Base-by-base conservation (phyloP, 2,113 vertebrate species). In the Rhinolophus sinicus region DNA sequence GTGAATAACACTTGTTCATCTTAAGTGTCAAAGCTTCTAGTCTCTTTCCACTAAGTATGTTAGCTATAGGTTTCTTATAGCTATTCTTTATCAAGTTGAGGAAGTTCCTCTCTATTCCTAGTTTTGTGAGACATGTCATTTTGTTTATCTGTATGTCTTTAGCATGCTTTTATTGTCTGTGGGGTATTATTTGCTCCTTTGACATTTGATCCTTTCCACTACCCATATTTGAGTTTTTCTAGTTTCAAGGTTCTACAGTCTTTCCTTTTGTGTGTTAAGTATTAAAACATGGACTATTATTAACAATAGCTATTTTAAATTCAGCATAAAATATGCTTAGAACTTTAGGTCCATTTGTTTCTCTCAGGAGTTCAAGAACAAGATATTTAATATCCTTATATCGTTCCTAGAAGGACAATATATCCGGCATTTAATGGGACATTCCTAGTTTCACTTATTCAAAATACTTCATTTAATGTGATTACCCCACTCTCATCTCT, bases 361-460 rank as follows among this genome's bases (percentile, higher is more conserved):
- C 56, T 73, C 30, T 76, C 38, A 83, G 70, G 33, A 84, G 22
- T 92, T 78, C 93, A 77, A 88, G 22, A 80, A 44, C 26, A 87
- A 22, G 21, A 4, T 35, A 69, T 62, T 82, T 58, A 88, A 30
- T 52, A 88, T 73, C 24, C 52, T 75, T 26, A 40, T 12, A 40
- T 52, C 65, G 10, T 22, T 69, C 21, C 50, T 28, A 10, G 50
- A 58, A 90, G 33, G 35, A 47, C 5, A 38, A 47, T n/a, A 64
- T 33, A 73, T 44, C 33, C 13, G 75, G 24, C 30, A 88, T 38
- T 83, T 88, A 88, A 64, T 4, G 26, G 26, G 62, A 52, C 12
- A 88, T 75, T 21, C 38, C n/a, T 65, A 65, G 44, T 44, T 91
- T 87, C 21, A 62, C 60, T 77, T 77, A 76, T 9, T 85, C 58